Evolutionary conservation across 2,113 vertebrate genomes (phyloP).

Genomic region (Prionailurus bengalensis): DNA sequence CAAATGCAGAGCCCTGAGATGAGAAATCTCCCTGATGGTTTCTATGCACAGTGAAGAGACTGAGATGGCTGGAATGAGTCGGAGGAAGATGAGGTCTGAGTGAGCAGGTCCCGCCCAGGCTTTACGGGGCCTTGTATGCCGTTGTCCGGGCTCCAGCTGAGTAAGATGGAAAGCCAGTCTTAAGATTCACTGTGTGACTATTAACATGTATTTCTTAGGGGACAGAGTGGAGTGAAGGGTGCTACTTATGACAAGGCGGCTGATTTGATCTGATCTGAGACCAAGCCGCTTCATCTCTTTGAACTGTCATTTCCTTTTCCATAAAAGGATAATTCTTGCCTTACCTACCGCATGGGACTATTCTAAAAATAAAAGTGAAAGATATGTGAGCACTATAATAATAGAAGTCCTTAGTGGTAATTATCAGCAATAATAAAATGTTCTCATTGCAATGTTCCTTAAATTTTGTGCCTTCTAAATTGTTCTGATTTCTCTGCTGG

Average conservation of each 20-base stretch:
- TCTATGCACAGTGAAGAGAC: neutral
- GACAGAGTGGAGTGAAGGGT: neutral
- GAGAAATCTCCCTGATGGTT: neutral
- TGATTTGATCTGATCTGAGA: neutral
- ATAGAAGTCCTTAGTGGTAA: neutral
- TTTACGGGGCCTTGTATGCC: neutral
- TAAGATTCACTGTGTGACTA: neutral
- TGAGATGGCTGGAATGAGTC: no score
- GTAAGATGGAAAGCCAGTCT: neutral
- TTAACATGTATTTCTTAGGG: neutral
- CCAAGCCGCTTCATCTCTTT: neutral
- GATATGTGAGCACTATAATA: neutral
- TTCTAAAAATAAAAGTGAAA: constrained; percentile 33
- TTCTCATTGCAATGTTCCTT: neutral
- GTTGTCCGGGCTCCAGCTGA: neutral
- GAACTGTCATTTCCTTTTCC: constrained; percentile 20
- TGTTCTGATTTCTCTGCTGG: neutral
- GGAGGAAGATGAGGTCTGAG: neutral
- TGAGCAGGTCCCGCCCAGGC: neutral
- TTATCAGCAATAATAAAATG: neutral
- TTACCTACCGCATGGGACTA: neutral
- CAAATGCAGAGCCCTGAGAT: neutral
- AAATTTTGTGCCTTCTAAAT: neutral
- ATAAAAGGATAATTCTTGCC: neutral
- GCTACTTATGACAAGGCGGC: neutral